Evolutionary conservation across 2,113 vertebrate species (phyloP), one percentile per base, ranked within the genome.

Genomic region (Misgurnus mizolepis): DNA sequence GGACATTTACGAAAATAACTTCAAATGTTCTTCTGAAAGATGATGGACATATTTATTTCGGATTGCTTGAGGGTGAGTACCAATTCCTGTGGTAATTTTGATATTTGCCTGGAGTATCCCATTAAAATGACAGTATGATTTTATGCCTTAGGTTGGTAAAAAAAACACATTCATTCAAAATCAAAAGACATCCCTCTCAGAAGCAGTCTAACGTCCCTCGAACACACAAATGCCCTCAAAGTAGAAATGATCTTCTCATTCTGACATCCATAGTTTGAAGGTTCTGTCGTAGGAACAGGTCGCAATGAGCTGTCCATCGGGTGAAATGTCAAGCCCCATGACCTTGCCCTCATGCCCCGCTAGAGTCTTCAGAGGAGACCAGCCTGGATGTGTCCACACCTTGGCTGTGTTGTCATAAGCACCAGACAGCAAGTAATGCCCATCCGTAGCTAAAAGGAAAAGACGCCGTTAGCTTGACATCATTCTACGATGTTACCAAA

Each of bases 331-430:
- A 7, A 99, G 85, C 1, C 95, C 96, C 98, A 99, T 99, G 81
- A 99, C 97, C 91, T 98, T 98, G 1, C 98, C 98, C 88, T 99
- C 98, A 0, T 99, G 98, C 1, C 98, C 98, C 0, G 97, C 98
- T 76, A 99, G 89, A 0, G 98, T 99, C 85, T 98, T 99, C 83
- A 99, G 84, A 0, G 98, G 98, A 55, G 95, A 97, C 97, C 97
- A 99, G 82, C 96, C 96, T 0, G 98, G 98, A 86, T 99, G 97
- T 39, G 95, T 97, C 98, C 98, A 99, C 65, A 98, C 94, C 88
- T 99, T 99, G 0, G 96, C 97, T 0, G 94, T 97, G 91, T 97
- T 99, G 88, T 99, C 98, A 0, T 99, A 99, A 0, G 98, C 96
- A 0, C 95, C 96, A 0, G 97, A 98, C 82, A 99, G 87, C 86